phyloP scores from a whole-genome alignment of 1,140 invertebrate species.

The Amyelois transitella region DNA sequence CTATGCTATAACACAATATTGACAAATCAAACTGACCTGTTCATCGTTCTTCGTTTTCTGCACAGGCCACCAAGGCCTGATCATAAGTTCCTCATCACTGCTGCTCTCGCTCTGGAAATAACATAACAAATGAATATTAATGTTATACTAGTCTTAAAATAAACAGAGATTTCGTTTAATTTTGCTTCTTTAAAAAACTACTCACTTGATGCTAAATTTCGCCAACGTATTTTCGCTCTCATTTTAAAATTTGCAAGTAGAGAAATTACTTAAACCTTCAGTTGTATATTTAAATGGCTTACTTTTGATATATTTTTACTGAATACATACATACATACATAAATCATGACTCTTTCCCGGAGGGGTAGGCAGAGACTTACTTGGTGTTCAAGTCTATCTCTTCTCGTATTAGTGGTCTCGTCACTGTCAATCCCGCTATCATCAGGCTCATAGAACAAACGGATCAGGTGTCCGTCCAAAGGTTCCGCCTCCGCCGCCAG shows the following conservation, averaged over 20 bases:
- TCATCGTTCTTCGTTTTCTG: neutral
- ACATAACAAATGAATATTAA: neutral
- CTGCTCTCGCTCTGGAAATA: slow-evolving; percentile 30
- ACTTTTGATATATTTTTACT: too few species aligned
- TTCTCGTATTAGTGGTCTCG: slow-evolving; percentile 11
- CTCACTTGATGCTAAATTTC: too few species aligned
- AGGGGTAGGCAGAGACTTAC: neutral
- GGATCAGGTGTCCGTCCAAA: slow-evolving; percentile 13
- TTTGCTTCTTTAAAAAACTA: too few species aligned
- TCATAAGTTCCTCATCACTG: slow-evolving; percentile 28
- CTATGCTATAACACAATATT: neutral
- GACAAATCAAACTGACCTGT: neutral
- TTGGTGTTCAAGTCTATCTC: neutral
- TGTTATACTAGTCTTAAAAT: too few species aligned
- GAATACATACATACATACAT: neutral
- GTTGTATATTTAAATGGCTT: too few species aligned
- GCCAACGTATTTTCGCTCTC: too few species aligned
- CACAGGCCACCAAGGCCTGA: slow-evolving; percentile 8
- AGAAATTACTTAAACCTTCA: too few species aligned
- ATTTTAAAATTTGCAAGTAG: too few species aligned
- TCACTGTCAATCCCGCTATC: slow-evolving; percentile 64
- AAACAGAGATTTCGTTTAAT: too few species aligned
- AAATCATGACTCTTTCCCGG: neutral
- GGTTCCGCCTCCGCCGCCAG: slow-evolving; percentile 26
- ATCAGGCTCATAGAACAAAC: slow-evolving; percentile 26